Evolutionary conservation across 2,888 invertebrate species (phyloP).

Genomic region (Euzetes globulus): DNA sequence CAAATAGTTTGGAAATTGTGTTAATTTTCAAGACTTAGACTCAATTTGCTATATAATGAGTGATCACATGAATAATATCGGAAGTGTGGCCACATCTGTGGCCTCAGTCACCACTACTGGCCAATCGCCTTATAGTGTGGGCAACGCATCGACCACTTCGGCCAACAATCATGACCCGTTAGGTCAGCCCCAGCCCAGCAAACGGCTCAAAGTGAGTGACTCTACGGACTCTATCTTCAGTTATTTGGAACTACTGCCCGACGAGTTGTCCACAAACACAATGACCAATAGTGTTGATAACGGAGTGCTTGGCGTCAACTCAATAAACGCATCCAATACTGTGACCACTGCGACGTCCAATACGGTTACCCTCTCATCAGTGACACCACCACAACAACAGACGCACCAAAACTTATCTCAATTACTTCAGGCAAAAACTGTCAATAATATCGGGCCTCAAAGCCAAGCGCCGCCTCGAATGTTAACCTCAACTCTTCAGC

Average conservation of each 20-base stretch:
- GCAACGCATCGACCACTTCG: slow-evolving; percentile 12
- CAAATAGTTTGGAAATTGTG: neutral
- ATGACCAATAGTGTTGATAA: slow-evolving; percentile 30
- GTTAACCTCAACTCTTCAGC: slow-evolving; percentile 34
- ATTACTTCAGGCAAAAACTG: slow-evolving; percentile 41
- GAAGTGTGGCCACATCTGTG: slow-evolving; percentile 30
- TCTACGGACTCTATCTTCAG: slow-evolving; percentile 35
- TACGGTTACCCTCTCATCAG: slow-evolving; percentile 20
- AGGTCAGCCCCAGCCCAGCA: slow-evolving; percentile 34
- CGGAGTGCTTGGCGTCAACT: neutral
- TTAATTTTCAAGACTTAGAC: neutral
- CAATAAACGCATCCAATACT: neutral
- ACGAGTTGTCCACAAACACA: slow-evolving; percentile 26
- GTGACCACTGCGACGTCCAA: slow-evolving; percentile 14
- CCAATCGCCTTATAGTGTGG: slow-evolving; percentile 14
- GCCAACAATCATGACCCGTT: slow-evolving; percentile 27
- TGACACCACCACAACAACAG: slow-evolving; percentile 34
- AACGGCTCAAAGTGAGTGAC: slow-evolving; percentile 37
- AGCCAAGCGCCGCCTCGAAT: slow-evolving; percentile 30
- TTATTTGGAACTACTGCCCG: slow-evolving; percentile 31
- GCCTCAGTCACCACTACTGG: slow-evolving; percentile 8
- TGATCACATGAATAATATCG: slow-evolving; percentile 33
- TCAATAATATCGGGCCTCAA: slow-evolving; percentile 37
- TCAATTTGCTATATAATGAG: slow-evolving; percentile 24
- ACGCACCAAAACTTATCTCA: slow-evolving; percentile 42